phyloP scores from a whole-genome alignment of 2,888 invertebrate species.

The Ferdinandea cuprea region DNA sequence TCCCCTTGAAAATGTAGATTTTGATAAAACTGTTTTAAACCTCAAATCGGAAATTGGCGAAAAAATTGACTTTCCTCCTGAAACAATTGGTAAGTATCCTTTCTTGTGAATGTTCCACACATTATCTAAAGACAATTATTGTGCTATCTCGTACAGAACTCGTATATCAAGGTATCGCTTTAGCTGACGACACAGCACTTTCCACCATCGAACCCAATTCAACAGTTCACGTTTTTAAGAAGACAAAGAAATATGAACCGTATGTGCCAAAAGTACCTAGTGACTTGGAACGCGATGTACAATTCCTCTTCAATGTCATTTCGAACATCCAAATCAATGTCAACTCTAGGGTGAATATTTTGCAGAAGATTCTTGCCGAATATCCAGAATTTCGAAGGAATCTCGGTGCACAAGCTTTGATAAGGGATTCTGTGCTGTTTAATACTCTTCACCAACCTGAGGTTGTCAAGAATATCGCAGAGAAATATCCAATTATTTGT shows the following conservation, averaged over 20 bases:
- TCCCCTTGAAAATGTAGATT: conserved; percentile 85
- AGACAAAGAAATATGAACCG: conserved; percentile 78
- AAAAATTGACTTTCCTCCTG: conserved; percentile 83
- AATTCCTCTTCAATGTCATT: conserved; percentile 80
- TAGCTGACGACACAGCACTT: conserved; percentile 85
- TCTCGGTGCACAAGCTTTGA: conserved; percentile 88
- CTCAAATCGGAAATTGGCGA: conserved; percentile 84
- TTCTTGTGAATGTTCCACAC: neutral
- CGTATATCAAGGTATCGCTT: conserved; percentile 86
- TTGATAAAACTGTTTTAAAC: conserved; percentile 84
- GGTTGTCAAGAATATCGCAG: conserved; percentile 86
- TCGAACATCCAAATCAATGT: conserved; percentile 82
- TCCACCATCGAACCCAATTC: conserved; percentile 85
- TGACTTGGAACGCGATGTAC: conserved; percentile 76
- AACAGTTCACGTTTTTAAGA: conserved; percentile 84
- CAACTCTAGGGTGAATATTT: conserved; percentile 84
- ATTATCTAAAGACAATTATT: neutral
- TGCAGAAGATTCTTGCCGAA: conserved; percentile 86
- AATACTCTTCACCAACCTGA: conserved; percentile 87
- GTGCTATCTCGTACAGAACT: conserved; percentile 84
- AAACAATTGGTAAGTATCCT: conserved; percentile 83
- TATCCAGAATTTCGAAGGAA: conserved; percentile 88
- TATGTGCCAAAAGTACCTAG: conserved; percentile 76
- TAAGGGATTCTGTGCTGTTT: conserved; percentile 89
- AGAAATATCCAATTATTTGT: conserved; percentile 87